A percentile compares a stretch with the other conserved stretches of the same genome.
Evolutionary conservation across 2,797 vertebrate genomes (phyloP).

Genomic region (Varecia variegata): DNA sequence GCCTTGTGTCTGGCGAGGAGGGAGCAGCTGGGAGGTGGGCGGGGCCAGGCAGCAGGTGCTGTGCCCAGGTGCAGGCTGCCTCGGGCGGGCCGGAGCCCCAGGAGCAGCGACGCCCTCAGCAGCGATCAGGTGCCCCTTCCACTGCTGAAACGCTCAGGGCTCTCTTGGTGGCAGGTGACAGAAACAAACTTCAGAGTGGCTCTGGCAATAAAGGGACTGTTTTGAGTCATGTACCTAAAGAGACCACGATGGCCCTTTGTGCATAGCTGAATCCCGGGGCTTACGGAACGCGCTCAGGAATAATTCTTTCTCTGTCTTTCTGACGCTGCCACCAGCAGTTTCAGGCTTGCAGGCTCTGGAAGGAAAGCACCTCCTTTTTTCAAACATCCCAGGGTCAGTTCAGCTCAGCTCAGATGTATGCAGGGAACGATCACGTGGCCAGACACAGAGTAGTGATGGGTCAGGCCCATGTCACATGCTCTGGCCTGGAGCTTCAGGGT

Average conservation of each 20-base stretch:
- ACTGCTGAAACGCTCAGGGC: neutral
- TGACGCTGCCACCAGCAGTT: neutral
- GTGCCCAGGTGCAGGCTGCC: neutral
- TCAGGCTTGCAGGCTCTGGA: neutral
- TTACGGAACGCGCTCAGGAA: no score
- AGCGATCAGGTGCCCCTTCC: neutral
- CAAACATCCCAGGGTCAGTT: neutral
- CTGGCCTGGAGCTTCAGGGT: neutral
- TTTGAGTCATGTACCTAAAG: neutral
- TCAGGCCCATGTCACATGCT: neutral
- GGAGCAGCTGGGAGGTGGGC: neutral
- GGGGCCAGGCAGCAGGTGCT: neutral
- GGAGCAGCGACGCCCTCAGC: neutral
- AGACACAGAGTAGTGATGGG: rapidly evolving
- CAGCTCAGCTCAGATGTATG: neutral
- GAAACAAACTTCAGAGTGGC: neutral
- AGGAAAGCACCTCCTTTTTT: neutral
- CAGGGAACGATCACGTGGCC: neutral
- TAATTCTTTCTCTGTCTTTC: neutral
- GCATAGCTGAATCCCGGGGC: neutral
- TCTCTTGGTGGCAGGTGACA: neutral
- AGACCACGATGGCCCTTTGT: rapidly evolving
- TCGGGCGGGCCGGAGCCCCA: neutral
- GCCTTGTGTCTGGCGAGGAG: neutral
- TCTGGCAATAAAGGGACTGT: rapidly evolving